A percentile compares a stretch with the other conserved stretches of the same genome.
Evolutionary conservation across 2,113 vertebrate species (phyloP).

Genomic region (Percina caprodes): DNA sequence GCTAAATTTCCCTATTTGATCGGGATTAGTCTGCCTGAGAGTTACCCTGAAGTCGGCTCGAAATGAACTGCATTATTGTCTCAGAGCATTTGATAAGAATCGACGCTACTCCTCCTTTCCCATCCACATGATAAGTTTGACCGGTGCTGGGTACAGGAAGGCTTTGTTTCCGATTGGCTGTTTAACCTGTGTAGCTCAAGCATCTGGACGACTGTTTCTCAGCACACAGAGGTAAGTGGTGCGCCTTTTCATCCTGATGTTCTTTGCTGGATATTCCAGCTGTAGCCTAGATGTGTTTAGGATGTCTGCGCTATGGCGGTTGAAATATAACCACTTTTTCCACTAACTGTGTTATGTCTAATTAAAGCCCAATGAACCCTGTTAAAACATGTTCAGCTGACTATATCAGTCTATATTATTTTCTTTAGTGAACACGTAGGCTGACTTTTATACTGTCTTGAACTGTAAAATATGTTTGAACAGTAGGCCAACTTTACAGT

Average conservation of each 20-base stretch:
- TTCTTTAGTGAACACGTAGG: too few relatives aligned
- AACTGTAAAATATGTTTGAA: neutral
- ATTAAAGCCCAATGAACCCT: neutral
- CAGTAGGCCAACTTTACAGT: neutral
- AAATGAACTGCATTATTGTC: slow-evolving; percentile 57
- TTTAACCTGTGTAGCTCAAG: neutral
- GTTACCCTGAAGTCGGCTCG: slow-evolving; percentile 34
- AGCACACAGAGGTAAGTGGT: slow-evolving; percentile 47
- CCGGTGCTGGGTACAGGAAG: slow-evolving; percentile 51
- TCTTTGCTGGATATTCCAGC: neutral
- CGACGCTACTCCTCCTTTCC: slow-evolving; percentile 26
- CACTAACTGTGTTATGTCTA: neutral
- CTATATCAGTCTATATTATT: too few relatives aligned
- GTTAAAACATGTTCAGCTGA: neutral
- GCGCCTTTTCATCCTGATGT: neutral
- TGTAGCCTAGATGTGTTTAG: too few relatives aligned
- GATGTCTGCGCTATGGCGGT: neutral
- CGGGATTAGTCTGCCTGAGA: slow-evolving; percentile 7
- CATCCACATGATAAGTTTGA: slow-evolving; percentile 64
- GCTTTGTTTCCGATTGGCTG: slow-evolving; percentile 25
- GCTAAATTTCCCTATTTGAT: neutral
- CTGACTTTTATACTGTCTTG: neutral
- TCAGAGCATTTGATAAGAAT: slow-evolving; percentile 29
- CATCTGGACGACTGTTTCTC: slow-evolving; percentile 28
- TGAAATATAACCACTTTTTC: neutral